These are phyloP conservation scores for Alouatta palliata DNA, from an alignment of 2,113 vertebrate genomes.

Conservation along the genomic window DNA sequence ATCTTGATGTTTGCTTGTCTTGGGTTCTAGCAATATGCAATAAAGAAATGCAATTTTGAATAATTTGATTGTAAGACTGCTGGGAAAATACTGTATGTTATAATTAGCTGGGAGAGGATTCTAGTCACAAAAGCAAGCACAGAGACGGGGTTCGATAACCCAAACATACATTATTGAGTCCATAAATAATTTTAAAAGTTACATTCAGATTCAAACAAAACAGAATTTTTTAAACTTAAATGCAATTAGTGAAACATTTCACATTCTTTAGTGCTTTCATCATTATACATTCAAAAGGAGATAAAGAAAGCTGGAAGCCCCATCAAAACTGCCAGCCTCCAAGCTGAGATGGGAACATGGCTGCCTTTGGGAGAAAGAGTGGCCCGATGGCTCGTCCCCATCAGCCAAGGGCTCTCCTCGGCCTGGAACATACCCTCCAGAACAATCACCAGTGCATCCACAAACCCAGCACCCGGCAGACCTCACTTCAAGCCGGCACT, in stretches of 20 bases:
- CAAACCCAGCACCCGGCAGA: neutral
- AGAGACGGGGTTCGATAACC: conserved; percentile 84
- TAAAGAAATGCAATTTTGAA: conserved; percentile 93
- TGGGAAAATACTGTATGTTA: conserved; percentile 88
- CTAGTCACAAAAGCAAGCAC: conserved; percentile 82
- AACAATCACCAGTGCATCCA: rapidly evolving
- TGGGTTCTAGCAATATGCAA: conserved; percentile 92
- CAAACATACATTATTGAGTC: conserved; percentile 84
- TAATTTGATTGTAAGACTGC: conserved; percentile 92
- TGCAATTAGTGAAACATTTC: conserved; percentile 79
- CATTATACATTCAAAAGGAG: conserved; percentile 25
- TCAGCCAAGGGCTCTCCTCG: rapidly evolving
- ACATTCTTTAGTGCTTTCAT: conserved; percentile 61
- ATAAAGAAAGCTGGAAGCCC: neutral
- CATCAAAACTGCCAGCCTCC: neutral
- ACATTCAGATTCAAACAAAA: conserved; percentile 82
- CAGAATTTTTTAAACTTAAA: conserved; percentile 81
- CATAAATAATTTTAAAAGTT: conserved; percentile 88
- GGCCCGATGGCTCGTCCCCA: rapidly evolving
- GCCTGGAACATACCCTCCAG: rapidly evolving
- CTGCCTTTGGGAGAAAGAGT: neutral
- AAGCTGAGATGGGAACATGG: too few species aligned
- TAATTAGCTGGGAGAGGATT: conserved; percentile 88
- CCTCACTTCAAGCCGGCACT: neutral
- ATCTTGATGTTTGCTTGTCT: conserved; percentile 91